These are phyloP conservation scores for Manis crassicaudata DNA, from an alignment of 2,797 vertebrate species.

Conservation along the genomic window DNA sequence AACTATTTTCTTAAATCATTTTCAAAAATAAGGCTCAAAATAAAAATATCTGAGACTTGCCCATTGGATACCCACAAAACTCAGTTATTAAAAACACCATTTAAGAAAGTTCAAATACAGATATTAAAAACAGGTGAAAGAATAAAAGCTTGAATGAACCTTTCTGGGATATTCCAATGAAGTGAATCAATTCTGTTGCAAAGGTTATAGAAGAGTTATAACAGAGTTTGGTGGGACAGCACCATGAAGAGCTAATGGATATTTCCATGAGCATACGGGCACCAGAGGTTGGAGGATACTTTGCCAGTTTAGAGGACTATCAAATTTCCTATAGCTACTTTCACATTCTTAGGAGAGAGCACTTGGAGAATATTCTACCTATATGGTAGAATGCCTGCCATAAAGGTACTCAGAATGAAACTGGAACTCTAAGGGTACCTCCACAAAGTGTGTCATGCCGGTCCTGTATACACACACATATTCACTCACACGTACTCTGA, in stretches of 20 bases:
- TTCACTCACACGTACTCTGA: not conserved
- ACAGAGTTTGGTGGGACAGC: not conserved
- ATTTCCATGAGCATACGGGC: not conserved
- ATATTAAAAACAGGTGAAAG: not conserved
- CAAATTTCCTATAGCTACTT: not conserved
- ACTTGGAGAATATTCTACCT: not conserved
- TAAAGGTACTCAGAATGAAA: not conserved
- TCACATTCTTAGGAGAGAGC: not conserved
- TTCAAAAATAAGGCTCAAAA: slow-evolving; percentile 21
- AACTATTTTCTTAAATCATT: not conserved
- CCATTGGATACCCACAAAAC: not conserved
- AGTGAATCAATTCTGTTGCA: not conserved
- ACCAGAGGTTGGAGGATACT: not conserved
- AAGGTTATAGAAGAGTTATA: not conserved
- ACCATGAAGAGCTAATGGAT: not conserved
- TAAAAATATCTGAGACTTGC: not conserved
- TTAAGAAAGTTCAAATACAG: not conserved
- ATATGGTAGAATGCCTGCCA: not conserved
- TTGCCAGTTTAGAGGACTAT: not conserved
- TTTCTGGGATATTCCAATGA: not conserved
- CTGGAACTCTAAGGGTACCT: not conserved
- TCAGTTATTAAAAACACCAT: not conserved
- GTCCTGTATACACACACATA: not conserved
- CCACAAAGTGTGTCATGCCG: not conserved
- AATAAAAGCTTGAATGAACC: not conserved